Evolutionary conservation across 2,888 invertebrate genomes (phyloP), one percentile per base, ranked within the genome.

Genomic region (Apamea crenata): DNA sequence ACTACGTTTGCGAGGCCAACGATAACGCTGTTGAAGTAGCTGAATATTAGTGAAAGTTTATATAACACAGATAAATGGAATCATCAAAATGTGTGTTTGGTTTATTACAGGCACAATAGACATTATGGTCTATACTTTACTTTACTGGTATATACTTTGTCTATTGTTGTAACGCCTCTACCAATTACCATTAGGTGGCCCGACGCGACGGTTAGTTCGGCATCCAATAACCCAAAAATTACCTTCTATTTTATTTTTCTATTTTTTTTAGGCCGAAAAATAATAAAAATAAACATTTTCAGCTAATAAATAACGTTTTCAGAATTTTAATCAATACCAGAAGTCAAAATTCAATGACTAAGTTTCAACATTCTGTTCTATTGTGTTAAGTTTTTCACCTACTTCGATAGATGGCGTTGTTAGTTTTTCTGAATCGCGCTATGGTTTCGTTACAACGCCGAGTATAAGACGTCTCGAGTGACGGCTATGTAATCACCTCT

Each of bases 351-450:
- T 29, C 14, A 50, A 21, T 50, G 8, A 29, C 6, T 8, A 29
- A 21, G 29, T 72, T 1, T 16, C n/a, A 32, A 44, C 1, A 75
- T 16, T 10, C 10, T 44, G 21, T 18, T 44, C 8, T n/a, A 1
- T 10, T 75, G 4, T 32, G 0, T 12, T 36, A 67, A 68, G 69
- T 53, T 80, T 40, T 32, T 18, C 14, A 7, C 10, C 4, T 32
- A 44, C 10, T 18, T 61, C 68, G 61, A 63, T 80, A 80, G 69
- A 53, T 69, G 50, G 70, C 32, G 50, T 80, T 78, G 40, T 63
- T 53, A 69, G 16, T 5, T 40, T 80, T 78, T 10, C 50, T 69
- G 59, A 63, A 80, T 80, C 81, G 61, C 61, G 80, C 61, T 70
- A 80, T 80, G 61, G 61, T 80, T 80, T 63, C 32, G 40, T 80